Conservation (phyloP, 2,797 vertebrate genomes). For the Molossus molossus region DNA sequence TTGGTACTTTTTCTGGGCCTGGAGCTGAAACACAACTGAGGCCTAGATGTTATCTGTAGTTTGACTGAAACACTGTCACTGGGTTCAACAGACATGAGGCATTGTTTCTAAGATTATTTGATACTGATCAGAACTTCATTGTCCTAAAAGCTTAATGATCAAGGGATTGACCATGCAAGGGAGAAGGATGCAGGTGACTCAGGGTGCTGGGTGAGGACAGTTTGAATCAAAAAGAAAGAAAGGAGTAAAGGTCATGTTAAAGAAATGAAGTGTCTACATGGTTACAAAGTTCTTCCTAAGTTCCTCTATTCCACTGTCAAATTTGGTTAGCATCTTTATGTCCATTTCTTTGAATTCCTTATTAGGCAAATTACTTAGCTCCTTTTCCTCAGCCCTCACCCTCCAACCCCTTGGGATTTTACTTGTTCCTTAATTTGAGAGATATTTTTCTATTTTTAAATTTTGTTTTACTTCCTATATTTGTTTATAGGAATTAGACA, state of each 20-base stretch:
- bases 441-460: not conserved
- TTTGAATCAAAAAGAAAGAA: not conserved
- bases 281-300: not conserved
- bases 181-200: not conserved
- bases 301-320: not conserved
- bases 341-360: not conserved
- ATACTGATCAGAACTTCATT: not conserved
- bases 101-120: not conserved
- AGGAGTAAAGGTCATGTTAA: not conserved
- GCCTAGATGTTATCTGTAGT: not conserved
- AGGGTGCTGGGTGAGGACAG: not conserved
- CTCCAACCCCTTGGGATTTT: not conserved
- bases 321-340: not conserved
- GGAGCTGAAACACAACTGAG: not conserved
- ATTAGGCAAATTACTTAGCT: not conserved
- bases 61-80: not conserved
- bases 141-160: not conserved
- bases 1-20: not conserved
- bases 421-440: not conserved
- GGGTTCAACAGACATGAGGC: not conserved
- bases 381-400: not conserved
- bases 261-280: not conserved
- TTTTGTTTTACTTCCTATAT: not conserved
- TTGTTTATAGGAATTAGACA: not conserved
- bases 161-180: not conserved